Conservation (phyloP, 2,113 vertebrate genomes). For the Sceloporus undulatus region DNA sequence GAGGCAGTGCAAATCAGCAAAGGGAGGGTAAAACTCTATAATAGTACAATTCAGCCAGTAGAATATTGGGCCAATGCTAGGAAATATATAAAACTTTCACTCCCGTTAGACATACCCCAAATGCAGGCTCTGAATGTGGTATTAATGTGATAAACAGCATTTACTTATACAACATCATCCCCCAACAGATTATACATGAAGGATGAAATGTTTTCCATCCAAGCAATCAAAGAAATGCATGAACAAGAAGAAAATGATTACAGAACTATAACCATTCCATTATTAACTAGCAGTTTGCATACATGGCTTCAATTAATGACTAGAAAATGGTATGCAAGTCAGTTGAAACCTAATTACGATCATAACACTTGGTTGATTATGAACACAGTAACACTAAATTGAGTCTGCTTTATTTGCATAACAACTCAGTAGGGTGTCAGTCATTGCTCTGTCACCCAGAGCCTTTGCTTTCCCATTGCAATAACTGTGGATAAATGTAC, state of each 20-base stretch:
- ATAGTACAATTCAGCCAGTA: slow-evolving; percentile 17
- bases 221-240: slow-evolving; percentile 79
- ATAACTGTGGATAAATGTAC: slow-evolving; percentile 56
- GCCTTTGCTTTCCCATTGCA: slow-evolving; percentile 23
- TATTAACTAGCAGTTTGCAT: slow-evolving; percentile 78
- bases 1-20: neutral
- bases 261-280: slow-evolving; percentile 78
- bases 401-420: slow-evolving; percentile 66
- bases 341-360: slow-evolving; percentile 77
- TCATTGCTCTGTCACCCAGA: slow-evolving; percentile 59
- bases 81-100: neutral
- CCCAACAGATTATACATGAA: slow-evolving; percentile 59
- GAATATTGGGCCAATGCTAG: slow-evolving; percentile 35
- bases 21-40: neutral
- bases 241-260: slow-evolving; percentile 75
- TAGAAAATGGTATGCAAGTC: slow-evolving; percentile 69
- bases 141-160: slow-evolving; percentile 68
- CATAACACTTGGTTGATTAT: slow-evolving; percentile 76
- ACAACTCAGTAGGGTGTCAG: slow-evolving; percentile 64
- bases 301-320: slow-evolving; percentile 75
- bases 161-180: slow-evolving; percentile 50
- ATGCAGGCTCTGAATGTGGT: slow-evolving; percentile 48
- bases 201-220: slow-evolving; percentile 76
- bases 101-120: slow-evolving; percentile 4
- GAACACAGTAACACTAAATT: slow-evolving; percentile 65